Evolutionary conservation across 2,797 vertebrate genomes (phyloP).

Genomic region (Sebastes hopkinsi): DNA sequence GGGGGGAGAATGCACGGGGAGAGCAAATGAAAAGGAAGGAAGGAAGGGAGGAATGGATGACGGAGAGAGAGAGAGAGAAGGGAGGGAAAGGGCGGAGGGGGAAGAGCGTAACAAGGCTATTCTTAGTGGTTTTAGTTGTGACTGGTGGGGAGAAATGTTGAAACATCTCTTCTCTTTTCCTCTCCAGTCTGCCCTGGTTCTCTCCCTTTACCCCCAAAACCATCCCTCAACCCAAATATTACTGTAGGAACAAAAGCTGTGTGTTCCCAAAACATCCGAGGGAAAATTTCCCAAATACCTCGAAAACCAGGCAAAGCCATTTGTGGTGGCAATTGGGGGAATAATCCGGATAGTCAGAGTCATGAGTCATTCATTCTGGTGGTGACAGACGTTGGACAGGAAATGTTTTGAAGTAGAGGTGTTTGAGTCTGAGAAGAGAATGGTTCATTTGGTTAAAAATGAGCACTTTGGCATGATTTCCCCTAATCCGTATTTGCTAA

Average conservation of each 20-base stretch:
- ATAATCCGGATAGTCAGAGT: conserved; percentile 35
- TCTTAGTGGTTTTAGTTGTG: conserved; percentile 68
- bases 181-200: neutral
- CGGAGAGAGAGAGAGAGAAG: neutral
- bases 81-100: conserved; percentile 32
- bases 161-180: conserved; percentile 15
- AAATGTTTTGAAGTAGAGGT: conserved; percentile 30
- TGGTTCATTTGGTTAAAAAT: conserved; percentile 8
- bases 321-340: conserved; percentile 53
- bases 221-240: conserved; percentile 43
- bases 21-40: conserved; percentile 54
- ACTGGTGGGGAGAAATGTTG: conserved; percentile 31
- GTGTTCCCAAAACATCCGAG: conserved; percentile 53
- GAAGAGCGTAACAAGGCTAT: conserved; percentile 42
- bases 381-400: conserved; percentile 41
- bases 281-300: conserved; percentile 51
- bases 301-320: conserved; percentile 51
- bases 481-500: conserved; percentile 14
- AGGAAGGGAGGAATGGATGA: conserved; percentile 42
- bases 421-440: neutral
- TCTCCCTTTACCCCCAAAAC: neutral
- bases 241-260: conserved; percentile 53
- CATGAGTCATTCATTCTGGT: conserved; percentile 50
- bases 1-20: conserved; percentile 1
- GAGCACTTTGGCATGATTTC: neutral